Evolutionary conservation across 2,113 vertebrate genomes (phyloP), one percentile per base, ranked within the genome.

Genomic region (Cyanoderma ruficeps): DNA sequence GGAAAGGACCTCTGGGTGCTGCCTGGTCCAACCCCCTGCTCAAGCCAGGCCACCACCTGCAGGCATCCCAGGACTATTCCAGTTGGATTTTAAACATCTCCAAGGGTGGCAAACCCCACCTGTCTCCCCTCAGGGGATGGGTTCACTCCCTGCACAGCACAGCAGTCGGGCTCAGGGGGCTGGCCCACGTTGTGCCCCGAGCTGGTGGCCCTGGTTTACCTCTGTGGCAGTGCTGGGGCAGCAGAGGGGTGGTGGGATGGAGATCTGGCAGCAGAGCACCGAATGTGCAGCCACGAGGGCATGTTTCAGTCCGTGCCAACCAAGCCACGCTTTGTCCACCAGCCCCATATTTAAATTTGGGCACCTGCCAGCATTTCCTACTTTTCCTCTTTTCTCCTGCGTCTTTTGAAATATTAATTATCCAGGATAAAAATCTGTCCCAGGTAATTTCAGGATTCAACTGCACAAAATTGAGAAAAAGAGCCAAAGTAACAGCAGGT

Each of bases 261-360:
- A 56, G 59, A 7, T 25, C 31, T 28, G 19, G 1, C 55, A 20
- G 4, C 74, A 25, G 41, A 3, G 28, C 63, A 24, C 8, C 2
- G 2, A 22, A 8, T 6, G 20, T 30, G 17, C 28, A 15, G 28
- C 41, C 28, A 14, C 0, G 0, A 2, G 7, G 25, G 4, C 53
- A 15, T 2, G 0, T 33, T 50, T 27, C 2, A 1, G 6, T 8
- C 60, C 65, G 22, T 70, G 63, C 81, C 74, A 83, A 2, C 33
- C 33, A 1, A 25, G 15, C 10, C 15, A 0, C 1, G 4, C 25
- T 70, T 61, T 74, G 9, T n/a, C n/a, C 42, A n/a, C 42, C 64
- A 35, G 65, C 69, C 33, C 13, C 31, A 5, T 4, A 2, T 9
- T 8, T 25, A 69, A 4, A 2, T 24, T 37, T 46, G 47, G 52